Evolutionary conservation across 2,888 invertebrate species (phyloP), one percentile per base, ranked within the genome.

Genomic region (Troilus luridus): DNA sequence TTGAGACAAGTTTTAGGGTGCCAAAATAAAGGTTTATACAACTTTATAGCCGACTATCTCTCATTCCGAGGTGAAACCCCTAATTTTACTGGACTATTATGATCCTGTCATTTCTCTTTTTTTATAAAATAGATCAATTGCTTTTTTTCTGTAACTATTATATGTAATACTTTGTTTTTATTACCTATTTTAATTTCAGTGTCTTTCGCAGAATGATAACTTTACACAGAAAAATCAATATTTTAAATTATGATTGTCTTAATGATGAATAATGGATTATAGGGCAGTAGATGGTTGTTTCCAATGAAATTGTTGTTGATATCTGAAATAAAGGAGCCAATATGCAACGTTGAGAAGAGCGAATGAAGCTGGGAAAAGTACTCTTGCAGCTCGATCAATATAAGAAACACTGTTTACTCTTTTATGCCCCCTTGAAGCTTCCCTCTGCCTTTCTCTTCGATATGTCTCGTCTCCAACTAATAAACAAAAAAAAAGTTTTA

Each of bases 341-440:
- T 99, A 99, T 93, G 97, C 96, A 90, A 98, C 94, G 94, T 98
- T 98, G 92, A 98, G 96, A 0, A 98, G 94, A 0, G 96, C 96
- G 94, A 98, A 98, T 0, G 98, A 97, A 19, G 97, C 96, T 6
- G 98, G 98, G 94, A 98, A 98, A 88, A 98, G 95, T 88, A 98
- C 95, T 88, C 98, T 95, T 0, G 98, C 97, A 0, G 97, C 96
- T 93, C 96, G 95, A 94, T 98, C 98, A 93, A 98, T 98, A 93
- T 96, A 95, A 0, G 98, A 98, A 11, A 98, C 98, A 94, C 98
- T 98, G 94, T 98, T 98, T 92, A 98, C 96, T 93, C 97, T 97
- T 64, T 97, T 95, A 88, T 94, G 94, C 7, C 94, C 94, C 77
- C 94, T 94, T 6, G 95, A 96, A 0, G 97, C 97, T 93, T 97